Base-by-base conservation (phyloP, 92 coral and sea anemone species). In the Plumapathes pennacea region DNA sequence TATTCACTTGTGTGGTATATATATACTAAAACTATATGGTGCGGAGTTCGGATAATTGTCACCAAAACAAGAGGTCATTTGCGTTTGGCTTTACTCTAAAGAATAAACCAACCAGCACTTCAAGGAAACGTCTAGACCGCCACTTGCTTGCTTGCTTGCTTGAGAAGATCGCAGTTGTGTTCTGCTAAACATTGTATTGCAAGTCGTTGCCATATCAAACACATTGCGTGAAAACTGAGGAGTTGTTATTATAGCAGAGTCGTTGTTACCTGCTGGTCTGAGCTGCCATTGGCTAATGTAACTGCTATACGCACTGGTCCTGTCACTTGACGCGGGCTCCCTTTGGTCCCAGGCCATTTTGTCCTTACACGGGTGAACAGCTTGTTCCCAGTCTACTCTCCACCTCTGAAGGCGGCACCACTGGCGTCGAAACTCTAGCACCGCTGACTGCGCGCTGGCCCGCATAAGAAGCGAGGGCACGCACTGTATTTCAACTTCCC, bases 401-500 rank as follows among this genome's bases (percentile, higher is more conserved):
- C 92, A 86, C 21, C 62, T 55, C 47, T 85, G 97, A 57, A 89
- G 45, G 38, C 89, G 69, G 38, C 88, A 85, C 97, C 97, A 89
- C 11, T 83, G 81, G 19, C 67, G 22, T 7, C 57, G 38, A 37
- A 81, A 81, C 30, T 69, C 53, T 2, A n/a, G n/a, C n/a, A n/a
- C n/a, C n/a, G n/a, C n/a, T n/a, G n/a, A n/a, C n/a, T n/a, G n/a
- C n/a, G n/a, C n/a, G n/a, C n/a, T n/a, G n/a, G n/a, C n/a, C n/a
- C n/a, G n/a, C n/a, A n/a, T n/a, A n/a, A n/a, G n/a, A n/a, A n/a
- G n/a, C n/a, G n/a, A n/a, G n/a, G n/a, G n/a, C n/a, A n/a, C n/a
- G n/a, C n/a, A n/a, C n/a, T n/a, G n/a, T n/a, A n/a, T n/a, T n/a
- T n/a, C n/a, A n/a, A n/a, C n/a, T n/a, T n/a, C n/a, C n/a, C n/a